These are phyloP conservation scores for Pimpla rufipes DNA, from an alignment of 2,888 invertebrate species.

Conservation along the genomic window DNA sequence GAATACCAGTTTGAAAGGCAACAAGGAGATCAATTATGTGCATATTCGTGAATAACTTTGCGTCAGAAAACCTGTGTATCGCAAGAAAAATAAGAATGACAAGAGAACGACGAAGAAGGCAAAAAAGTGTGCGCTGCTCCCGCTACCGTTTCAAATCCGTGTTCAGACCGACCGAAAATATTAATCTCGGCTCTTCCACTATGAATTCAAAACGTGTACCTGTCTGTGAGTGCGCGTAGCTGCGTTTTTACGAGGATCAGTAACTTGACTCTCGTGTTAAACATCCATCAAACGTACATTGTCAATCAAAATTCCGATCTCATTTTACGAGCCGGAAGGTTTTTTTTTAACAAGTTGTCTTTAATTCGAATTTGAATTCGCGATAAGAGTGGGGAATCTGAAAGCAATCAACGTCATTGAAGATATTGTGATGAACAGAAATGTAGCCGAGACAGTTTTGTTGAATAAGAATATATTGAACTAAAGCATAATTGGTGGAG, in stretches of 20 bases:
- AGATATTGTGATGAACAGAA: too few species aligned
- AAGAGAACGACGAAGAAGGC: conserved; percentile 35
- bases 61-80: conserved; percentile 35
- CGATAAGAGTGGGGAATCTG: too few species aligned
- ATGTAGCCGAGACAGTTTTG: too few species aligned
- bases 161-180: conserved; percentile 79
- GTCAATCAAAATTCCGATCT: too few species aligned
- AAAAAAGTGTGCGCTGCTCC: conserved; percentile 69
- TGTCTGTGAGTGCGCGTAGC: neutral
- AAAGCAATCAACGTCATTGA: too few species aligned
- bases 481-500: too few species aligned
- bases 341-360: too few species aligned
- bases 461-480: too few species aligned
- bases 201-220: conserved; percentile 72
- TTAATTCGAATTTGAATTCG: too few species aligned
- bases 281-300: too few species aligned
- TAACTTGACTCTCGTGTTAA: too few species aligned
- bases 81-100: conserved; percentile 37
- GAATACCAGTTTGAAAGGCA: conserved; percentile 81
- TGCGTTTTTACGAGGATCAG: neutral
- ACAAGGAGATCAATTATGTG: conserved; percentile 58
- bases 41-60: conserved; percentile 43
- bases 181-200: conserved; percentile 67
- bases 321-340: too few species aligned
- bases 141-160: conserved; percentile 81